Base-by-base conservation (phyloP, 2,797 vertebrate species). In the Parambassis ranga region DNA sequence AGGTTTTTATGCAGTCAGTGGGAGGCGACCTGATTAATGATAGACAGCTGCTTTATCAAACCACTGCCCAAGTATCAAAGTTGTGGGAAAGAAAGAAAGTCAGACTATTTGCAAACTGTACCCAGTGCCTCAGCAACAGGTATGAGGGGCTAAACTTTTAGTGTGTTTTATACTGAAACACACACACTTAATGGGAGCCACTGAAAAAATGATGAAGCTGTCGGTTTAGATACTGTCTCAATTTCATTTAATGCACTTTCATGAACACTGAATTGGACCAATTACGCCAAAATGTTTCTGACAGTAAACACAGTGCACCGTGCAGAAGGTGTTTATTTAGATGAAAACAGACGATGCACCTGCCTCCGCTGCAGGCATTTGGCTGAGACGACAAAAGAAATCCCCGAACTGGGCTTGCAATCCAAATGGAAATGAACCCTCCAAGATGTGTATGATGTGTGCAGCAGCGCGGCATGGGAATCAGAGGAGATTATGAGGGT, bases 401-500 rank as follows among this genome's bases (percentile, higher is more conserved):
- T 82, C 68, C 74, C 79, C 35, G 52, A 78, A 67, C 61, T 58
- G 69, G 59, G 62, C 65, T 31, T 71, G 47, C 44, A 51, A 65
- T 77, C 67, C 24, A 60, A 67, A 86, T 70, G 60, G 58, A 80
- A 83, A 87, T 77, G 32, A 66, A 72, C 28, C 60, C 50, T 60
- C 31, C 41, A 50, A 66, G 66, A 80, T 64, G 69, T 55, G 65
- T 65, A 22, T 36, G 62, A 75, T 74, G 73, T 49, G 49, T 13
- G 0, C 61, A 60, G 74, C 48, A 35, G 53, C 26, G 63, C 51
- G 37, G 53, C 51, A 19, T 10, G 28, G 41, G 55, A 82, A 71
- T 77, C 67, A 55, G 55, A 69, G 35, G 55, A 80, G 67, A 88
- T 88, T 86, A 87, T 44, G 69, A 80, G 59, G 52, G 55, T 18